These are phyloP conservation scores for Aegotheles bennettii DNA, from an alignment of 2,113 vertebrate genomes.

Conservation along the genomic window DNA sequence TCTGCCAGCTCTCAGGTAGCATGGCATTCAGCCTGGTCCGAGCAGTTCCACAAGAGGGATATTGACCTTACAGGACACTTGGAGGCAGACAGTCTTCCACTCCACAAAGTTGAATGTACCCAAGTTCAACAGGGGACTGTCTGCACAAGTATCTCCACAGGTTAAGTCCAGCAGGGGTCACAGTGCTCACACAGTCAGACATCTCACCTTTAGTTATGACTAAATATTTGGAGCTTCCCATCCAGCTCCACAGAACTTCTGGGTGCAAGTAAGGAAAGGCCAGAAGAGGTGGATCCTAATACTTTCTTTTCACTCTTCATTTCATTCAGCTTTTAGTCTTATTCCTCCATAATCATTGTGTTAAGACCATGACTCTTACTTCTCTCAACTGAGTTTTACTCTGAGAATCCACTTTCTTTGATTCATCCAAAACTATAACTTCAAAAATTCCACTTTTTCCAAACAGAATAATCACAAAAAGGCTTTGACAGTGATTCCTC, in stretches of 20 bases:
- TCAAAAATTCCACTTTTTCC: not conserved
- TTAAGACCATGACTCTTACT: not conserved
- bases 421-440: not conserved
- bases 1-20: not conserved
- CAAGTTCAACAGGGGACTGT: not conserved
- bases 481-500: not conserved
- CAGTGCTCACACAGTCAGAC: not conserved
- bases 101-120: fast-evolving
- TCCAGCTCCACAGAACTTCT: not conserved
- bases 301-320: not conserved
- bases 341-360: not conserved
- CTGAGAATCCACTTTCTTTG: not conserved
- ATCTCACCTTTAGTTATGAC: not conserved
- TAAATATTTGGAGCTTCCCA: not conserved
- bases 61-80: not conserved
- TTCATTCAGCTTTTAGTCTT: not conserved
- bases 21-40: not conserved
- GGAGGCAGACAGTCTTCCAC: not conserved
- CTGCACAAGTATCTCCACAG: not conserved
- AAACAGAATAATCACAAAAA: not conserved
- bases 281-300: not conserved
- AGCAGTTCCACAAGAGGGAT: not conserved
- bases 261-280: not conserved
- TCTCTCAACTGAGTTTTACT: not conserved
- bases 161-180: not conserved